Conservation (phyloP, 2,888 invertebrate species). For the Pharmacophagus antenor region DNA sequence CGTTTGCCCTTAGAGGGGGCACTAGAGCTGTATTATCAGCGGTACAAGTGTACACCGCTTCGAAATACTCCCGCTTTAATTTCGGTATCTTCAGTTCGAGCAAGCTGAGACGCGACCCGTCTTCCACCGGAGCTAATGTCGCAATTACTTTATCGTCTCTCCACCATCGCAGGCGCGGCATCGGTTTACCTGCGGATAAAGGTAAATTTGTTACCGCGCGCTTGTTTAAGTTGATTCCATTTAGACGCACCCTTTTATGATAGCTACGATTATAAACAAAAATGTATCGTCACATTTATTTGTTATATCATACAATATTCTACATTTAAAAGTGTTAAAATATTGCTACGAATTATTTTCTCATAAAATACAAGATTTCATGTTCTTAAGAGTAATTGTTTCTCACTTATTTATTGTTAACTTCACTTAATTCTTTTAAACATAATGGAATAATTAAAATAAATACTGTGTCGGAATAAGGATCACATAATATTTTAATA, state of each 20-base stretch:
- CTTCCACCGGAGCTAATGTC: constrained; percentile 60
- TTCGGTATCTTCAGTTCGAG: constrained; percentile 64
- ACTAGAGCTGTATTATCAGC: constrained; percentile 86
- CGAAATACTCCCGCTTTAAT: constrained; percentile 83
- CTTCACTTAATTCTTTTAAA: too few relatives aligned
- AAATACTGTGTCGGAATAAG: too few relatives aligned
- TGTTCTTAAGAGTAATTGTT: too few relatives aligned
- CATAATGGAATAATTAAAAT: too few relatives aligned
- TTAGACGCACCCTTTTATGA: background rate
- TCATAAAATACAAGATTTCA: too few relatives aligned
- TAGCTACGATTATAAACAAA: background rate
- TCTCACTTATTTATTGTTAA: too few relatives aligned
- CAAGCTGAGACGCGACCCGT: constrained; percentile 57
- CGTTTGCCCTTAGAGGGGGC: constrained; percentile 83
- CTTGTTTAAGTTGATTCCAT: constrained; percentile 19
- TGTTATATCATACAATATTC: background rate
- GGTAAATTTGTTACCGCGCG: constrained; percentile 19
- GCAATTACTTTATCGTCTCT: constrained; percentile 70
- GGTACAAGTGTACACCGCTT: constrained; percentile 86
- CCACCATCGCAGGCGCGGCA: constrained; percentile 75
- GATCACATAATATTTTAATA: too few relatives aligned
- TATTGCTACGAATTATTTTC: too few relatives aligned
- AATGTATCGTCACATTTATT: background rate
- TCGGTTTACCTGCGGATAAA: constrained; percentile 63
- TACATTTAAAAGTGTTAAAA: background rate